Evolutionary conservation across 2,797 vertebrate genomes (phyloP).

Genomic region (Caiman crocodilus): DNA sequence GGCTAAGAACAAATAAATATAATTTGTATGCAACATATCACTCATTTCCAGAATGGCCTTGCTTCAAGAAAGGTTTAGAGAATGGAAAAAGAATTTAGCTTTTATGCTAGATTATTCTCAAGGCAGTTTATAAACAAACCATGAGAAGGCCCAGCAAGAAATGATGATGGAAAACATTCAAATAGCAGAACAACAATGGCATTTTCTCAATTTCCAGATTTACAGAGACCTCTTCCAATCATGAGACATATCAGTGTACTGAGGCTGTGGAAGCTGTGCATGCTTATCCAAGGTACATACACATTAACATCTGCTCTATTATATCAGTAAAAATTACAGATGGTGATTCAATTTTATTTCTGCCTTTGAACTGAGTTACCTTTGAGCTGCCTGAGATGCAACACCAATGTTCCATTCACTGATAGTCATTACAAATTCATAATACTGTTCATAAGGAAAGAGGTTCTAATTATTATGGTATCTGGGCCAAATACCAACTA

Average conservation of each 20-base stretch:
- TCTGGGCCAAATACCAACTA: not conserved
- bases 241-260: not conserved
- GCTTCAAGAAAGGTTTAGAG: not conserved
- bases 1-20: not conserved
- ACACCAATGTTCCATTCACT: not conserved
- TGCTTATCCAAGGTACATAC: not conserved
- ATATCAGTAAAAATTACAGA: conserved; percentile 41
- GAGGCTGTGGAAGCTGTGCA: not conserved
- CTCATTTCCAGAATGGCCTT: not conserved
- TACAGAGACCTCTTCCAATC: not conserved
- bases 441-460: not conserved
- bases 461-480: not conserved
- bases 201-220: not conserved
- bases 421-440: not conserved
- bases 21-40: not conserved
- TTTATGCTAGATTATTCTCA: not conserved
- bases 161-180: not conserved
- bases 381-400: not conserved
- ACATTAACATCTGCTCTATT: conserved; percentile 34
- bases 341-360: not conserved
- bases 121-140: not conserved
- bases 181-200: not conserved
- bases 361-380: not conserved
- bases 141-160: not conserved
- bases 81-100: not conserved